These are phyloP conservation scores for Eudasyphora cyanicolor DNA, from an alignment of 2,888 invertebrate species.

Conservation along the genomic window DNA sequence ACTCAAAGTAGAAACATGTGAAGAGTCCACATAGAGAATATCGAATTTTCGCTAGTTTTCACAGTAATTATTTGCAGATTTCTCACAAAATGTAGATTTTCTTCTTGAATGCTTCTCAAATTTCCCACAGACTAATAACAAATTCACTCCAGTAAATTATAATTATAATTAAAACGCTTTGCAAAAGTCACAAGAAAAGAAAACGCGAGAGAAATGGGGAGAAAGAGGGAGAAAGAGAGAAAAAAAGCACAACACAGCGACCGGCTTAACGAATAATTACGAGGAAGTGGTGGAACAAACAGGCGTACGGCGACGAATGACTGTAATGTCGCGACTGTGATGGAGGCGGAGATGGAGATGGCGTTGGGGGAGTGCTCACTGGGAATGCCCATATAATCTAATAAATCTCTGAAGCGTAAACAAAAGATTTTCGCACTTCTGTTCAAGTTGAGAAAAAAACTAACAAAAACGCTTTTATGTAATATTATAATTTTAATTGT, in stretches of 20 bases:
- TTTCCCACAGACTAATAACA: constrained; percentile 43
- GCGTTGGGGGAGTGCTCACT: not conserved
- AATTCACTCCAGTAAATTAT: constrained; percentile 41
- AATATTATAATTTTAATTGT: constrained; percentile 59
- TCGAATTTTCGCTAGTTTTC: not conserved
- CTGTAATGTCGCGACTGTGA: no score
- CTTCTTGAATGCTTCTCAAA: constrained; percentile 8
- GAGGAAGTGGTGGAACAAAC: constrained; percentile 48
- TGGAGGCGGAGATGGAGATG: constrained; percentile 18
- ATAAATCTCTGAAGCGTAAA: constrained; percentile 51
- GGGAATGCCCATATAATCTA: not conserved
- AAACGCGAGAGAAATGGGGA: no score
- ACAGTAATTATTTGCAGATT: not conserved
- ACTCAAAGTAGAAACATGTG: no score
- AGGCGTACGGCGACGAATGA: constrained; percentile 2
- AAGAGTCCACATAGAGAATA: no score
- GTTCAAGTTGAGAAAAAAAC: constrained; percentile 33
- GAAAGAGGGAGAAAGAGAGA: constrained; percentile 41
- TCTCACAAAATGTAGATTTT: constrained; percentile 24
- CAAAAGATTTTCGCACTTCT: constrained; percentile 59
- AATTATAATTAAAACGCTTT: constrained; percentile 37
- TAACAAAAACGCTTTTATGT: constrained; percentile 53
- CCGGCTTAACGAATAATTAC: constrained; percentile 48
- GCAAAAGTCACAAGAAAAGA: constrained; percentile 8
- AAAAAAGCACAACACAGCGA: constrained; percentile 16